Percentiles rank a stretch among this genome's conserved stretches.
These are phyloP conservation scores for Drosophila flavopinicola DNA, from an alignment of 2,888 invertebrate species.

Conservation along the genomic window DNA sequence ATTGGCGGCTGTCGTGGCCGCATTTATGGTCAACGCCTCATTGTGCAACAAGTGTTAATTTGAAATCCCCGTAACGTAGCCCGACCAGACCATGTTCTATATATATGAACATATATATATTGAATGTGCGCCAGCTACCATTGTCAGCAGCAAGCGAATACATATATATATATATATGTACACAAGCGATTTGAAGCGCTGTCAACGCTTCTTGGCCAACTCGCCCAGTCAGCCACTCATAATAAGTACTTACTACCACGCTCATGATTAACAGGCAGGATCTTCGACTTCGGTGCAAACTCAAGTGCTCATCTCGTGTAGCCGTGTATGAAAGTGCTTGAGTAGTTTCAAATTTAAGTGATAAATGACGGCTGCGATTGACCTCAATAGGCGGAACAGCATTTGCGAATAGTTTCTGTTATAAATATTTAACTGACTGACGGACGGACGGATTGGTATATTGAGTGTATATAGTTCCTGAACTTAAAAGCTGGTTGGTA, in stretches of 20 bases:
- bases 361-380: conserved; percentile 7
- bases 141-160: background rate
- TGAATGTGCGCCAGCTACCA: background rate
- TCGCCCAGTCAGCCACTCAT: conserved; percentile 8
- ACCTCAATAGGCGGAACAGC: background rate
- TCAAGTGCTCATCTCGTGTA: conserved; percentile 6
- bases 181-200: conserved; percentile 1
- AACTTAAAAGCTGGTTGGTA: no score
- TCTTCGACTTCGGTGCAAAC: no score
- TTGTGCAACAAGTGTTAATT: conserved; percentile 62
- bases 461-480: no score
- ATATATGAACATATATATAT: conserved; percentile 1
- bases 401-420: background rate
- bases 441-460: no score
- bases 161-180: background rate
- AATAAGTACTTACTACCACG: conserved; percentile 12
- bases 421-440: background rate
- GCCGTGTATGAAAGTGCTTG: conserved; percentile 11
- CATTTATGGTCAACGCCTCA: conserved; percentile 33
- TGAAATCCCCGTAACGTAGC: conserved; percentile 50
- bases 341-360: conserved; percentile 3
- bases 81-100: conserved; percentile 6
- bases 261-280: background rate
- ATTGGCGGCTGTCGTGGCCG: background rate
- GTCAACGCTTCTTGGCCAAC: no score